These are phyloP conservation scores for Tragulus kanchil DNA, from an alignment of 2,113 vertebrate species.

Conservation along the genomic window DNA sequence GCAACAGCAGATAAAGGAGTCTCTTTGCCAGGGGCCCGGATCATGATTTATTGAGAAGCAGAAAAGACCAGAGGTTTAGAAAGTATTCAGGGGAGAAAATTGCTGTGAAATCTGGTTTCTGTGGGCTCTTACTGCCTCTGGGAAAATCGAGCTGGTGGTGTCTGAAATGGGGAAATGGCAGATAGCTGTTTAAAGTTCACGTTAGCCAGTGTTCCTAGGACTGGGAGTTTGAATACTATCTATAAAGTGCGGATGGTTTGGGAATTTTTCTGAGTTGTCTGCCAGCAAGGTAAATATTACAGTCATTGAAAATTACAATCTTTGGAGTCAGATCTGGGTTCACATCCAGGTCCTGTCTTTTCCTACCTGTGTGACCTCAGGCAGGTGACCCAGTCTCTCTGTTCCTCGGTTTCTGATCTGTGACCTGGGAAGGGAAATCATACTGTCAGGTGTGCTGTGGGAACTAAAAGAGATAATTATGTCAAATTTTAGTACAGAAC, in stretches of 20 bases:
- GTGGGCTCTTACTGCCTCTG: not conserved
- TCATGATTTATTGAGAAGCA: not conserved
- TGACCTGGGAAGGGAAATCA: not conserved
- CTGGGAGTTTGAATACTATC: not conserved
- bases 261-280: not conserved
- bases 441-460: not conserved
- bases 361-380: not conserved
- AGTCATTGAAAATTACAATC: not conserved
- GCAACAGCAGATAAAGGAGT: not conserved
- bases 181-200: not conserved
- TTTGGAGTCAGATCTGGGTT: not conserved
- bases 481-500: not conserved
- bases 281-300: not conserved
- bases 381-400: not conserved
- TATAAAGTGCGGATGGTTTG: not conserved
- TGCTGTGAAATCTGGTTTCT: not conserved
- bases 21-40: not conserved
- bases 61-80: not conserved
- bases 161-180: not conserved
- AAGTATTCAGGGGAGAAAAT: not conserved
- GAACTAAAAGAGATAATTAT: rapidly evolving
- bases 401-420: not conserved
- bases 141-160: rapidly evolving
- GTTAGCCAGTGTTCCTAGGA: rapidly evolving
- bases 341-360: not conserved